A percentile compares a stretch with the other conserved stretches of the same genome.
These are phyloP conservation scores for Bicyclus anynana DNA, from an alignment of 1,140 invertebrate genomes.

Conservation along the genomic window DNA sequence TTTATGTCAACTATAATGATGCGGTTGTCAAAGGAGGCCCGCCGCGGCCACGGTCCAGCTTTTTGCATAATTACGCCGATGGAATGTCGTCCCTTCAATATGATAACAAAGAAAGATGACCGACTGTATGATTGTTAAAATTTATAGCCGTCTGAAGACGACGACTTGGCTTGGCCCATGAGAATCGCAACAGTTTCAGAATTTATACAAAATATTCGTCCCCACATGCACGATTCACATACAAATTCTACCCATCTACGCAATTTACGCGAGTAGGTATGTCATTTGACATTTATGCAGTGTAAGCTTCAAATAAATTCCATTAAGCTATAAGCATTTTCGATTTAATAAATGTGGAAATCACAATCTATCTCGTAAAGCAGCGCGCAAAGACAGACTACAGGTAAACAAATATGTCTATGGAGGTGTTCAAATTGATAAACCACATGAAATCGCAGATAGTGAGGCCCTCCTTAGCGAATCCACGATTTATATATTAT, in stretches of 20 bases:
- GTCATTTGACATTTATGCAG: too few relatives aligned
- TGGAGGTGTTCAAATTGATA: conserved; percentile 63
- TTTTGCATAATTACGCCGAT: conserved; percentile 72
- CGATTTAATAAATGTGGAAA: conserved; percentile 31
- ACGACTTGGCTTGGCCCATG: conserved; percentile 37
- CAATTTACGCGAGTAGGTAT: too few relatives aligned
- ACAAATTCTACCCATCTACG: background rate
- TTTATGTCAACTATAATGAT: conserved; percentile 74
- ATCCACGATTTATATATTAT: conserved; percentile 65
- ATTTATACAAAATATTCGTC: conserved; percentile 11
- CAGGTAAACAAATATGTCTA: conserved; percentile 62
- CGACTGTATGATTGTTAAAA: conserved; percentile 58
- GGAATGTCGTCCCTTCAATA: conserved; percentile 71
- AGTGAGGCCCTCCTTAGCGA: conserved; percentile 61
- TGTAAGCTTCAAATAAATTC: background rate
- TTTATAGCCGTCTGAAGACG: conserved; percentile 52
- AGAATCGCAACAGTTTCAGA: conserved; percentile 31
- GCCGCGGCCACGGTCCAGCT: conserved; percentile 64
- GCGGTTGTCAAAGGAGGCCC: conserved; percentile 65
- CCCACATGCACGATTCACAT: background rate
- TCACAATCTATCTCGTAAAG: conserved; percentile 46
- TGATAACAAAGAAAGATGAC: conserved; percentile 75
- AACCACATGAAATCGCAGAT: conserved; percentile 69
- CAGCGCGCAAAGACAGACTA: conserved; percentile 48
- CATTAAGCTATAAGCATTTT: background rate